Percentiles rank a stretch among this genome's conserved stretches.
Conservation (phyloP, 1,140 invertebrate species). For the Probaryconus sp. region DNA sequence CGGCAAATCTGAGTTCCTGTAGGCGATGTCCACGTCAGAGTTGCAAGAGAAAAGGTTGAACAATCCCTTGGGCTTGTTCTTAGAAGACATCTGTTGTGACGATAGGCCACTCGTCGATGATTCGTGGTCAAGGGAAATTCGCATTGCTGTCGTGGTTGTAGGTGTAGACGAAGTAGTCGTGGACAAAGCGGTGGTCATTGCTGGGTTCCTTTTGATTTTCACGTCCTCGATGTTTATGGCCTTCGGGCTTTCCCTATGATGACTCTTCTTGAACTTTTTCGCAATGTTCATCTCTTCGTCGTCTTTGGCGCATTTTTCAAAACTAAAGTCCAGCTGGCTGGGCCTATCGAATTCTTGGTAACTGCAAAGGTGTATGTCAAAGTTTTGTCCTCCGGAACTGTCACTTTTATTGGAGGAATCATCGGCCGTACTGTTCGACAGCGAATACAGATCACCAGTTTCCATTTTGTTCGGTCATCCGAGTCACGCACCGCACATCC, state of each 20-base stretch:
- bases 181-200: background rate
- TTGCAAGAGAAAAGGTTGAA: conserved; percentile 31
- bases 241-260: background rate
- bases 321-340: conserved; percentile 63
- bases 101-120: conserved; percentile 1
- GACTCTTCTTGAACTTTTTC: conserved; percentile 13
- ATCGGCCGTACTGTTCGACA: conserved; percentile 65
- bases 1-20: conserved; percentile 10
- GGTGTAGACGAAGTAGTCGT: conserved; percentile 5
- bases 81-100: conserved; percentile 2
- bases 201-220: conserved; percentile 5
- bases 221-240: background rate
- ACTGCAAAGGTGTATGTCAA: conserved; percentile 57
- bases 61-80: conserved; percentile 24
- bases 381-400: conserved; percentile 55
- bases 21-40: conserved; percentile 12
- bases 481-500: conserved; percentile 1
- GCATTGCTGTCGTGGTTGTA: conserved; percentile 5
- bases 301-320: conserved; percentile 13
- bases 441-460: conserved; percentile 63
- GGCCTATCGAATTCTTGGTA: conserved; percentile 67
- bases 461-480: conserved; percentile 63
- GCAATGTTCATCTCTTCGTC: background rate
- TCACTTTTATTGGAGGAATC: conserved; percentile 74
- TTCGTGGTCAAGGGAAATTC: conserved; percentile 16